Evolutionary conservation across 2,797 vertebrate genomes (phyloP).

Genomic region (Halcyon badia): DNA sequence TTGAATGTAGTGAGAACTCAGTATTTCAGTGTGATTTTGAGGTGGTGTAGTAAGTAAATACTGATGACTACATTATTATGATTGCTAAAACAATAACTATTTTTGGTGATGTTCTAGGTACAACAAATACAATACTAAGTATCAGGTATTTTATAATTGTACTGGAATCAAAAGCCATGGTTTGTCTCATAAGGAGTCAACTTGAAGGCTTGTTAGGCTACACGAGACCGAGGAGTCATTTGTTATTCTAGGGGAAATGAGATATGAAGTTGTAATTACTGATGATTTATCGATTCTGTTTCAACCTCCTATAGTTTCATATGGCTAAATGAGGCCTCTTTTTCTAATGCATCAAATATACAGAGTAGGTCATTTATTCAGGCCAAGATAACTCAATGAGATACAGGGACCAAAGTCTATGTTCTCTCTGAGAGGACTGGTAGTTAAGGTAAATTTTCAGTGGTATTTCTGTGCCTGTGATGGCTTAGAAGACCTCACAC

Average conservation of each 20-base stretch:
- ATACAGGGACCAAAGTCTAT: background rate
- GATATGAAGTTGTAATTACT: background rate
- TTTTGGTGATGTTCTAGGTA: background rate
- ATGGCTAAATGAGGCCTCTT: background rate
- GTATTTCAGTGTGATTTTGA: background rate
- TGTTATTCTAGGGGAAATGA: background rate
- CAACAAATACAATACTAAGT: background rate
- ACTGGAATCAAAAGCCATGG: background rate
- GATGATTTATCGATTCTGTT: background rate
- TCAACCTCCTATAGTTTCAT: background rate
- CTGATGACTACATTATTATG: background rate
- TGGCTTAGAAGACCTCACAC: background rate
- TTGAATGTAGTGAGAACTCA: background rate
- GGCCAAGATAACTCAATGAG: background rate
- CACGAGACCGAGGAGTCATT: background rate
- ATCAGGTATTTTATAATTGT: background rate
- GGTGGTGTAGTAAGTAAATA: background rate
- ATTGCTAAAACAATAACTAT: background rate
- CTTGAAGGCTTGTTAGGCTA: background rate
- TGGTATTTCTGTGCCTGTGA: background rate
- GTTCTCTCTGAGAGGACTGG: background rate
- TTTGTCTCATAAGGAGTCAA: background rate
- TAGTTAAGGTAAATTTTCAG: background rate
- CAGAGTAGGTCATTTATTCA: background rate
- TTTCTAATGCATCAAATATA: background rate